phyloP scores from a whole-genome alignment of 37 sponge, comb jelly and placozoan species.

The Ephydatia muelleri region DNA sequence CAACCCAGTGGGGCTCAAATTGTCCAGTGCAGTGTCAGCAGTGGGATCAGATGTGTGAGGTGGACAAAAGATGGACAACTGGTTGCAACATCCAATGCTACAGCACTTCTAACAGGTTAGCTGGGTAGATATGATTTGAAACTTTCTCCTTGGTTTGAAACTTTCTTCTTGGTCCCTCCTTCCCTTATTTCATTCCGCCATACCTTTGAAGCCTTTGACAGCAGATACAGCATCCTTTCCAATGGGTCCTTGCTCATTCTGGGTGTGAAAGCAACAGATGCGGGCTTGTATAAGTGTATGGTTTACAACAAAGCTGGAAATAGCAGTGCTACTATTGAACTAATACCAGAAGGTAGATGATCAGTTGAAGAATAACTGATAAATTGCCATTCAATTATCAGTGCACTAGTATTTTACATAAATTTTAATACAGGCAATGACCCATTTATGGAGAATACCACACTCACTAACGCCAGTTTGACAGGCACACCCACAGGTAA shows the following conservation, averaged over 20 bases:
- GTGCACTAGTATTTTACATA: no score
- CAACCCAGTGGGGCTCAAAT: background rate
- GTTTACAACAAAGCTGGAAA: slow-evolving; percentile 33
- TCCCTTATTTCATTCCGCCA: background rate
- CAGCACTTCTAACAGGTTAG: background rate
- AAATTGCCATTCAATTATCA: no score
- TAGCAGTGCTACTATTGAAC: background rate
- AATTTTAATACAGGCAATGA: no score
- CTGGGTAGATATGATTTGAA: no score
- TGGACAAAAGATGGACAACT: background rate
- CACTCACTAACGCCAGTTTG: no score
- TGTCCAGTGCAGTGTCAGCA: background rate
- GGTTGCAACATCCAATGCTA: background rate
- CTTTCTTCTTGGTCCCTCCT: background rate
- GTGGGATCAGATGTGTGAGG: background rate
- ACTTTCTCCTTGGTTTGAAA: background rate
- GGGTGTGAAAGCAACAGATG: background rate
- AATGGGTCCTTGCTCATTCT: slow-evolving; percentile 20
- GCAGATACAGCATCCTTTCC: background rate
- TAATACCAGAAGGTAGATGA: background rate
- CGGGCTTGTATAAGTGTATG: slow-evolving; percentile 18
- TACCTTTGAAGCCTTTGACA: background rate
- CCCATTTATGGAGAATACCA: no score
- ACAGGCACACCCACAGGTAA: no score
- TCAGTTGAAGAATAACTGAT: background rate